These are phyloP conservation scores for Phortica variegata DNA, from an alignment of 1,140 invertebrate species.

Conservation along the genomic window DNA sequence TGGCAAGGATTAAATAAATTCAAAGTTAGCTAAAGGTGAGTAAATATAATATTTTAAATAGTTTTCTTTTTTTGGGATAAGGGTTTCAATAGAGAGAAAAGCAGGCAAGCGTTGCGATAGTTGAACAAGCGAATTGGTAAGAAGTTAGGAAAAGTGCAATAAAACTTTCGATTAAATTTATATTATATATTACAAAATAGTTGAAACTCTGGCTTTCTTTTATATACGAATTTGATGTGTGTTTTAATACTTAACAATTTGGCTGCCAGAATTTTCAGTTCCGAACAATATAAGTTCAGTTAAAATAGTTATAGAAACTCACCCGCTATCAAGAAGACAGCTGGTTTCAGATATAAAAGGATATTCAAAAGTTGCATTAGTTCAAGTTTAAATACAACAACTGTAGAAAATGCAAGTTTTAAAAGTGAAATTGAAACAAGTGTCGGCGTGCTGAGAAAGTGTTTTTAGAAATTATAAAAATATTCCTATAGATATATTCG, in stretches of 20 bases:
- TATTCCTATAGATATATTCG: no score
- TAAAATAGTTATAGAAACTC: conserved; percentile 34
- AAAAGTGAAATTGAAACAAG: no score
- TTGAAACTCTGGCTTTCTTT: no score
- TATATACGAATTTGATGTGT: neutral
- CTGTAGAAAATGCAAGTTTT: no score
- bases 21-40: neutral
- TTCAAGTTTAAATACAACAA: no score
- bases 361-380: no score
- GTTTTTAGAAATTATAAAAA: no score
- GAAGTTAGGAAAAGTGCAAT: neutral
- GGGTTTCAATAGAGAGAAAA: neutral
- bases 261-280: neutral
- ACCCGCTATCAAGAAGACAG: conserved; percentile 58
- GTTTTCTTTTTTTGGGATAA: neutral
- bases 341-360: no score
- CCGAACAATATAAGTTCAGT: neutral
- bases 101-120: conserved; percentile 16
- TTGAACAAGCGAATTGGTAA: conserved; percentile 7
- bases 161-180: no score
- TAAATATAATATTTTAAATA: conserved; percentile 5
- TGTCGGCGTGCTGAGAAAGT: no score
- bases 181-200: no score
- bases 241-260: neutral
- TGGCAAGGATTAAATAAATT: conserved; percentile 9